Percentiles rank a stretch among this genome's conserved stretches.
Conservation (phyloP, 1,140 invertebrate species). For the Steinernema khuongi region DNA sequence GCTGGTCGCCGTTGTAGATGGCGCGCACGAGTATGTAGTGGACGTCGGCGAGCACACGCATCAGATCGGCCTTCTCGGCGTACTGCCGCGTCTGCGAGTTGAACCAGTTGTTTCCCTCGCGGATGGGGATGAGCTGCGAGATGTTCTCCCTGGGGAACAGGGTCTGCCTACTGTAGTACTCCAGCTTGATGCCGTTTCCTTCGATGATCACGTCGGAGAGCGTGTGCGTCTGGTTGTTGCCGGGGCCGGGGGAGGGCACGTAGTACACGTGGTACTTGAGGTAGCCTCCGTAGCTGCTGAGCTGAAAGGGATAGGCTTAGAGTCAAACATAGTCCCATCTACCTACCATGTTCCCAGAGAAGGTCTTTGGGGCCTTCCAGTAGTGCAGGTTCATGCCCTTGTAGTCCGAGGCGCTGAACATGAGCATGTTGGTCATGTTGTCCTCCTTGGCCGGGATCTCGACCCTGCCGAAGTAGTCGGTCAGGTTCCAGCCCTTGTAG, state of each 20-base stretch:
- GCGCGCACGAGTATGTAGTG: constrained; percentile 77
- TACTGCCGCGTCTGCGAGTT: constrained; percentile 49
- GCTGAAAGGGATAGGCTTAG: constrained; percentile 42
- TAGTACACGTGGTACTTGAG: constrained; percentile 74
- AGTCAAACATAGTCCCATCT: constrained; percentile 17
- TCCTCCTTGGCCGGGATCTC: constrained; percentile 49
- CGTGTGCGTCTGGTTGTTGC: constrained; percentile 70
- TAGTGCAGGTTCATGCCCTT: constrained; percentile 72
- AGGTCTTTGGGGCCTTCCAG: constrained; percentile 74
- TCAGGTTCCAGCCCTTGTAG: constrained; percentile 58
- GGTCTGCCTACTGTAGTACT: constrained; percentile 58
- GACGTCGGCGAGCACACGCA: constrained; percentile 75
- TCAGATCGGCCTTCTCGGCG: constrained; percentile 73
- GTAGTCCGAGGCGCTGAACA: constrained; percentile 64
- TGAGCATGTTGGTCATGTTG: constrained; percentile 50
- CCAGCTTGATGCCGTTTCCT: constrained; percentile 64
- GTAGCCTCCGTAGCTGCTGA: constrained; percentile 76
- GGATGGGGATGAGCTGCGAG: constrained; percentile 37
- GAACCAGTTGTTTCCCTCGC: constrained; percentile 56
- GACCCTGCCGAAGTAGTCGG: constrained; percentile 54
- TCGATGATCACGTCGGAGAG: constrained; percentile 80
- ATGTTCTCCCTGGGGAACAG: constrained; percentile 45
- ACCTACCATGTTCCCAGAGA: constrained; percentile 63
- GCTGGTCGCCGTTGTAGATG: constrained; percentile 86
- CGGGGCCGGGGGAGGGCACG: constrained; percentile 67